Base-by-base conservation (phyloP, 2,888 invertebrate genomes). In the Lycaena phlaeas region DNA sequence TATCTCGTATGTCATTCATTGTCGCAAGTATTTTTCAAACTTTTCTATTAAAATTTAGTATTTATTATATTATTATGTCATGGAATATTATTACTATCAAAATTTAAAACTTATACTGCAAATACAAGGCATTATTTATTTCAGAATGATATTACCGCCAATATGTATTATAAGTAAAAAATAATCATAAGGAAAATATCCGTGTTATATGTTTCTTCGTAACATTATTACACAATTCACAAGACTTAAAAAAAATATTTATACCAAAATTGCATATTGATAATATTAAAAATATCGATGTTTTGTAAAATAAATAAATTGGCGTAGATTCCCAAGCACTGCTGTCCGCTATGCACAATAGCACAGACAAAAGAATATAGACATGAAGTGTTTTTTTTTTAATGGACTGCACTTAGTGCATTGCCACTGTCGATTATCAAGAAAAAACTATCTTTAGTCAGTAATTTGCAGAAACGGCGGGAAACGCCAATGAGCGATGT, bases 1-100 rank as follows among this genome's bases (percentile, higher is more conserved):
- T 85, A 57, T 85, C 85, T 50, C 84, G 77, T 63, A 82, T 73
- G 70, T 85, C 85, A 71, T 85, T 85, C 85, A 85, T 85, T 57
- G 66, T 73, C 70, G 48, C 53, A 54, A 54, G 49, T 48, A 45
- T 34, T 30, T 36, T 26, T 18, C 22, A 30, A 30, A 27, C 26
- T 27, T 39, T 28, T 31, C 18, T 17, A 12, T 44, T 31, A 7
- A 42, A 44, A 34, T 44, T 36, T 37, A 44, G 46, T 29, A 43
- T 45, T 46, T n/a, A n/a, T n/a, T n/a, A n/a, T n/a, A n/a, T n/a
- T n/a, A n/a, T n/a, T n/a, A n/a, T n/a, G n/a, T n/a, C n/a, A n/a
- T n/a, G n/a, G n/a, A n/a, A n/a, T n/a, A n/a, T n/a, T n/a, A n/a
- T n/a, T n/a, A n/a, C n/a, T n/a, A n/a, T n/a, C n/a, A n/a, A n/a